A percentile compares a stretch with the other conserved stretches of the same genome.
These are phyloP conservation scores for Orthosia cruda DNA, from an alignment of 2,888 invertebrate genomes.

Conservation along the genomic window DNA sequence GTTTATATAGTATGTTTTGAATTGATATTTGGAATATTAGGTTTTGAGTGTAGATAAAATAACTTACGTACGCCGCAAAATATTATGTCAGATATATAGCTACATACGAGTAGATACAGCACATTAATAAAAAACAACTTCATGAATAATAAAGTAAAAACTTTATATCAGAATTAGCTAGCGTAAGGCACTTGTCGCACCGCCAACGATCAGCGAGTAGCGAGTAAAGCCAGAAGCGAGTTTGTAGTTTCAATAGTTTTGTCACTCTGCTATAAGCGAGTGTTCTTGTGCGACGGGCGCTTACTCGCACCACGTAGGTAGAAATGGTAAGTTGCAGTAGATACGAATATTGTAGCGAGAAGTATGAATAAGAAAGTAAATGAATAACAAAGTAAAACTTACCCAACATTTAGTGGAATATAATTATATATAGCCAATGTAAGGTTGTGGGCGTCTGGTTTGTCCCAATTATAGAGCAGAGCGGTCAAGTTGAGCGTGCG, in stretches of 20 bases:
- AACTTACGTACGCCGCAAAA: background rate
- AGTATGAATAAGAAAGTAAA: background rate
- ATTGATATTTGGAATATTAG: too few relatives aligned
- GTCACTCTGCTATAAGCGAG: too few relatives aligned
- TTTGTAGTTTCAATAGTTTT: too few relatives aligned
- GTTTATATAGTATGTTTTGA: too few relatives aligned
- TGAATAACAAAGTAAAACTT: slow-evolving; percentile 68
- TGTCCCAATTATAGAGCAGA: slow-evolving; percentile 86
- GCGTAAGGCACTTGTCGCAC: slow-evolving; percentile 64
- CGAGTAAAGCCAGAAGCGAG: too few relatives aligned
- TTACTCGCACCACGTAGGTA: too few relatives aligned
- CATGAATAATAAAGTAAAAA: slow-evolving; percentile 60
- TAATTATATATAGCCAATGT: slow-evolving; percentile 82
- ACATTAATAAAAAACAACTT: slow-evolving; percentile 20
- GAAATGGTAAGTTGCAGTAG: too few relatives aligned
- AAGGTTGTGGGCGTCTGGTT: slow-evolving; percentile 85
- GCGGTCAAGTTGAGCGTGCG: slow-evolving; percentile 83
- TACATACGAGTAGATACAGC: background rate
- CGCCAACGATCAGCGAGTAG: too few relatives aligned
- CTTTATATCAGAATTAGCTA: slow-evolving; percentile 87
- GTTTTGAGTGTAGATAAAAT: background rate
- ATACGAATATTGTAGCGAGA: too few relatives aligned
- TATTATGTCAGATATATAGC: background rate
- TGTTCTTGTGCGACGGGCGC: too few relatives aligned
- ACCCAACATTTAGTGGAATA: slow-evolving; percentile 88